Percentiles rank a stretch among this genome's conserved stretches.
These are phyloP conservation scores for Danio jaintianensis DNA, from an alignment of 2,797 vertebrate species.

Conservation along the genomic window DNA sequence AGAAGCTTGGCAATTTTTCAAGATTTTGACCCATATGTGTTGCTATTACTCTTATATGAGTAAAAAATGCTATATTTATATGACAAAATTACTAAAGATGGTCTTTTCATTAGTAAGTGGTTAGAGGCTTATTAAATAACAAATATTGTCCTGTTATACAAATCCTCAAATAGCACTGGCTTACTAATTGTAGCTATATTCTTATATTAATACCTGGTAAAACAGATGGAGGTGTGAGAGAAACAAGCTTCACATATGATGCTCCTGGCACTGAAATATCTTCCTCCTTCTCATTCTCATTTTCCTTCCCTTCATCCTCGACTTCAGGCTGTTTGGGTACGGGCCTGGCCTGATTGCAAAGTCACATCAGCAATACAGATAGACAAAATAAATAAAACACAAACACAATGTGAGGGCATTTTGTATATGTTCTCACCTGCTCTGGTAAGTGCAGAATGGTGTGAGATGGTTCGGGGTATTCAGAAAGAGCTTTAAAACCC, in stretches of 20 bases:
- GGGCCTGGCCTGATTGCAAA: slow-evolving; percentile 80
- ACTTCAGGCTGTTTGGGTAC: slow-evolving; percentile 64
- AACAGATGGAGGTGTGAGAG: slow-evolving; percentile 75
- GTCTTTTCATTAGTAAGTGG: no score
- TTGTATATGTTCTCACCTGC: slow-evolving; percentile 73
- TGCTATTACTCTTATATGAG: no score
- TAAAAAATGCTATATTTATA: no score
- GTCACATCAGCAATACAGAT: not conserved
- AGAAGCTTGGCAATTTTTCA: no score
- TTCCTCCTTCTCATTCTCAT: slow-evolving; percentile 70
- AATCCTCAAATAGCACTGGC: no score
- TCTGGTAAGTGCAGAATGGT: slow-evolving; percentile 88
- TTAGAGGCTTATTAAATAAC: no score
- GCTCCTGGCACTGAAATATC: slow-evolving; percentile 86
- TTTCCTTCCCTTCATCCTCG: slow-evolving; percentile 67
- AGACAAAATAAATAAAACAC: not conserved
- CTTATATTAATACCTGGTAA: slow-evolving; percentile 81
- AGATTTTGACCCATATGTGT: no score
- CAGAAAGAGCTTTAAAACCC: slow-evolving; percentile 88
- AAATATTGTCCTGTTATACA: no score
- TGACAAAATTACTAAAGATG: no score
- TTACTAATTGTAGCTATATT: no score
- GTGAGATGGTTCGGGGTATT: slow-evolving; percentile 82
- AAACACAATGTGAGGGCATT: not conserved
- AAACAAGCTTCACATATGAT: slow-evolving; percentile 89